Conservation (phyloP, 2,113 vertebrate genomes). For the Neolamprologus devosi region DNA sequence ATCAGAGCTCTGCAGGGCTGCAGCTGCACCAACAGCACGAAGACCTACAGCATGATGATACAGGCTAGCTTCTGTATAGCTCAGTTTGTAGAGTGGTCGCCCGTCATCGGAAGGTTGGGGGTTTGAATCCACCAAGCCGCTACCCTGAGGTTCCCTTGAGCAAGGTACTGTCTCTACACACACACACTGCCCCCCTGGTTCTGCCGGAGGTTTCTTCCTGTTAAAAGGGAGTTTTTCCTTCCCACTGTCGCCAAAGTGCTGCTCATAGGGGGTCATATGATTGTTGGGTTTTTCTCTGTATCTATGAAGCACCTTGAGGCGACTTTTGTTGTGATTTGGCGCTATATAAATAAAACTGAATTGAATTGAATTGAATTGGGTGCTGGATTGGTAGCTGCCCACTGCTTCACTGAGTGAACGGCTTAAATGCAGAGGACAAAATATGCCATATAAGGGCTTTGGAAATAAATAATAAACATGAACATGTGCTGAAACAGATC, state of each 20-base stretch:
- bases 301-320: too few species aligned
- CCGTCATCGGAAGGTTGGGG: rapidly evolving
- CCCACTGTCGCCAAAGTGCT: too few species aligned
- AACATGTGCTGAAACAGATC: background rate
- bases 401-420: background rate
- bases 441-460: background rate
- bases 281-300: too few species aligned
- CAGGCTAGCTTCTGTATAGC: background rate
- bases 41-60: background rate
- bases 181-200: background rate
- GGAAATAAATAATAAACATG: background rate
- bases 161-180: background rate
- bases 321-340: too few species aligned
- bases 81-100: background rate
- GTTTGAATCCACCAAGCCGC: rapidly evolving
- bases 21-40: background rate
- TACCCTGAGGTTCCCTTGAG: background rate
- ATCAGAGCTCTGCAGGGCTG: background rate
- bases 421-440: background rate
- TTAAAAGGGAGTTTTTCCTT: too few species aligned
- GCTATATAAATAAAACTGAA: too few species aligned
- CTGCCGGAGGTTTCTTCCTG: too few species aligned
- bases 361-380: background rate
- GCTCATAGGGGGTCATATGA: too few species aligned
- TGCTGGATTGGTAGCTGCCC: background rate